Base-by-base conservation (phyloP, 2,797 vertebrate species). In the Knipowitschia caucasica region DNA sequence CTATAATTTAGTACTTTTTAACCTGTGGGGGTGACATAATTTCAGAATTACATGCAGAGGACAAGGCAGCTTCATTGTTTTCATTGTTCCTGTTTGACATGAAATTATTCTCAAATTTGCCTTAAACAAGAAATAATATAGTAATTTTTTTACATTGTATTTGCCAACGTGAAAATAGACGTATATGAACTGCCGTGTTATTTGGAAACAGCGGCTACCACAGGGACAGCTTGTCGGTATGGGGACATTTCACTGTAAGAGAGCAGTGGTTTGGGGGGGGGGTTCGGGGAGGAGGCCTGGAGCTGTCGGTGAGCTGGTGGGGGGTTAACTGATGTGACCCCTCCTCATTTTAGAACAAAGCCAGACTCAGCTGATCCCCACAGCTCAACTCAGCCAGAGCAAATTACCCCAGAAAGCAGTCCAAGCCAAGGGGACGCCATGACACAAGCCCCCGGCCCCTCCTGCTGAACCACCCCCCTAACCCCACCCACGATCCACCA, bases 361-460 rank as follows among this genome's bases (percentile, higher is more conserved):
- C 77, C 59, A 62, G 53, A 59, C 61, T 61, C 59, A 64, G 56
- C 61, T 84, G 84, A 88, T 86, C 80, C 78, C 55, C 67, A 70
- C 71, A 76, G 71, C 70, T 85, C 72, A 78, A 78, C 81, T 85
- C 78, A 80, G 78, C 83, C 82, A 65, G 63, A 69, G 62, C 73
- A 82, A 84, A 87, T 88, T 82, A 84, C 69, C 69, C 81, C 67
- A 82, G 81, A 82, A 84, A 86, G 80, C 72, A 73, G 80, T 67
- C 75, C 74, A 86, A 35, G 8, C 45, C 69, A 71, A 58, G 64
- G 69, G 31, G 53, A 56, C 69, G 62, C 68, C 62, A 53, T 25
- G 50, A 64, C 62, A 44, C 17, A 51, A 72, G 55, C 53, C 39
- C 11, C 56, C 66, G 54, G 65, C 62, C 35, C 8, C 40, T 14